Base-by-base conservation (phyloP, 2,113 vertebrate genomes). In the Paraplagusia blochii region DNA sequence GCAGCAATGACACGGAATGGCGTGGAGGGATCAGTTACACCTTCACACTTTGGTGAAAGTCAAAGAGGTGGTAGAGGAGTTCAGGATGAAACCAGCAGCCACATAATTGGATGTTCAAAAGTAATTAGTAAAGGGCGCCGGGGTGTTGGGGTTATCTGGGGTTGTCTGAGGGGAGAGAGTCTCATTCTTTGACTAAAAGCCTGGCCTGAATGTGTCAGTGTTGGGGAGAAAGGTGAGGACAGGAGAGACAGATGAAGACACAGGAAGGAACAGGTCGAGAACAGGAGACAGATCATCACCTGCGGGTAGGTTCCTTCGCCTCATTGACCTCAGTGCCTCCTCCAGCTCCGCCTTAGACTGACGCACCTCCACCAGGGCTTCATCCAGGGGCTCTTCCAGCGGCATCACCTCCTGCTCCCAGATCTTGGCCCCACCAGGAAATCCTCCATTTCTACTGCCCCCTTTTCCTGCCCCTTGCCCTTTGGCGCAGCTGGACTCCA, bases 261-360 rank as follows among this genome's bases (percentile, higher is more conserved):
- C 11, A 47, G 14, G 50, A 61, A 66, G 34, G 13, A 36, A 15
- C 33, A 74, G 39, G 22, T 54, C 53, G 65, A 45, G 45, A 68
- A n/a, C 11, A 48, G 3, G 3, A 36, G 7, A 29, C 48, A 61
- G 54, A 16, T 74, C 88, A 91, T 51, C 82, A 97, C 97, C 95
- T 90, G 91, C 90, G 0, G 97, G 97, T 72, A 95, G 77, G 47
- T 83, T 39, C 60, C 73, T 85, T 58, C 77, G 79, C 68, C 34
- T 77, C 1, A 49, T 72, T 77, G 88, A 91, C 42, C 61, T 87
- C 36, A 82, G 80, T 0, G 87, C 70, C 0, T 50, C 77, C 46
- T 85, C 78, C 56, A 94, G 85, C 15, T 92, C 89, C 0, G 54
- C 76, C 16, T 66, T 86, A 0, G 87, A 76, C 73, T 82, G 70